Percentiles rank a stretch among this genome's conserved stretches.
Conservation (phyloP, 2,888 invertebrate genomes). For the Mesochorus sp. region DNA sequence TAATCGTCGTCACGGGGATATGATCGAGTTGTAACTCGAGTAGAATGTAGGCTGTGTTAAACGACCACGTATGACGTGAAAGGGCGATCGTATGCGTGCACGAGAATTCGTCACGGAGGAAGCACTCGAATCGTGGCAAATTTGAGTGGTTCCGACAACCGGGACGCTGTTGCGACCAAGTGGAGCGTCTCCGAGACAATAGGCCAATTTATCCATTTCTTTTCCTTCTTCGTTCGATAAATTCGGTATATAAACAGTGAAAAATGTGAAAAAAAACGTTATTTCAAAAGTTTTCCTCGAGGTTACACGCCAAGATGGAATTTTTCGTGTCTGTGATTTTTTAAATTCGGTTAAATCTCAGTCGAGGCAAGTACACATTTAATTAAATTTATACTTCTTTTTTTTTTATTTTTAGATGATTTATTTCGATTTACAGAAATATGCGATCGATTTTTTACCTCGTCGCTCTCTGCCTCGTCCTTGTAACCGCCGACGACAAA, state of each 20-base stretch:
- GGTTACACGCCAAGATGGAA: constrained; percentile 23
- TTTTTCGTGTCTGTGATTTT: not conserved
- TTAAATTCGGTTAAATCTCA: constrained; percentile 12
- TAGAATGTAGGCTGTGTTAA: constrained; percentile 28
- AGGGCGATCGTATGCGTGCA: constrained; percentile 9
- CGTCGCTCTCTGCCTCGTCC: constrained; percentile 4
- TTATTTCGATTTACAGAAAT: constrained; percentile 21
- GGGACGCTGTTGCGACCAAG: constrained; percentile 53
- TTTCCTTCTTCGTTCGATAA: not conserved
- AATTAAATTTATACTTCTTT: not conserved
- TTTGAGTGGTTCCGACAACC: constrained; percentile 37
- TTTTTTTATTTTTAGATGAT: not conserved
- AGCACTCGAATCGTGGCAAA: constrained; percentile 50
- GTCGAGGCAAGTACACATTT: not conserved
- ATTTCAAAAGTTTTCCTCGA: not conserved
- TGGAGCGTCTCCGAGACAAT: constrained; percentile 62
- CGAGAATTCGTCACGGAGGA: constrained; percentile 53
- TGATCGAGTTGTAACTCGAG: constrained; percentile 26
- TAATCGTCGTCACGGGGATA: constrained; percentile 52
- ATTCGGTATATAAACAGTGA: constrained; percentile 36
- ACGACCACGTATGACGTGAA: not conserved
- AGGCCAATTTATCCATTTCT: too few relatives aligned
- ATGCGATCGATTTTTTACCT: constrained; percentile 35
- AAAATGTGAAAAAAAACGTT: not conserved
- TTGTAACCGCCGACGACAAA: constrained; percentile 25